phyloP scores from a whole-genome alignment of 1,140 invertebrate genomes.

The Bacillus rossius region DNA sequence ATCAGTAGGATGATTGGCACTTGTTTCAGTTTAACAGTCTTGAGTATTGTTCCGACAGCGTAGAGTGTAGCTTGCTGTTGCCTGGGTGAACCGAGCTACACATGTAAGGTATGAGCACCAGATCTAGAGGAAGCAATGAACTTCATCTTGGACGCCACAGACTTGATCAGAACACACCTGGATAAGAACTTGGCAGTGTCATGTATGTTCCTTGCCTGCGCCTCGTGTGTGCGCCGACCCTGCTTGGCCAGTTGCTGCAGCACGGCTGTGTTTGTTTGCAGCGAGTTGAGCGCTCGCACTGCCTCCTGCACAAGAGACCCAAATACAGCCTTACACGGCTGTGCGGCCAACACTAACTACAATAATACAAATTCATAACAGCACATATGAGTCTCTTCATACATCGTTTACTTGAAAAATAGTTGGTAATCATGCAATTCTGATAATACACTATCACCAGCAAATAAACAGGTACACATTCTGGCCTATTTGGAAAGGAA shows the following conservation, averaged over 20 bases:
- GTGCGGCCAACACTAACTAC: too few species aligned
- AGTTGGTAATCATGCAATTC: too few species aligned
- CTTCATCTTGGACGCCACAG: neutral
- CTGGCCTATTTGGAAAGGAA: too few species aligned
- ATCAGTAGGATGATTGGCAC: neutral
- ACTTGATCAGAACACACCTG: conserved; percentile 39
- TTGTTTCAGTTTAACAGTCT: neutral
- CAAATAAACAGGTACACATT: too few species aligned
- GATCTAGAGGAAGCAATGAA: neutral
- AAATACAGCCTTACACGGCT: too few species aligned
- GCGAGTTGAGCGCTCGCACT: conserved; percentile 54
- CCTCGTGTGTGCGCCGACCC: neutral
- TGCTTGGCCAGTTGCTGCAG: conserved; percentile 41
- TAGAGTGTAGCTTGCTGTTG: neutral
- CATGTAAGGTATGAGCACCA: neutral
- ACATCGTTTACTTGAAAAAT: too few species aligned
- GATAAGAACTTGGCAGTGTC: conserved; percentile 18
- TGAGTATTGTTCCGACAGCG: neutral
- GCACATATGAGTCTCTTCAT: too few species aligned
- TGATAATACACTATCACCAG: too few species aligned
- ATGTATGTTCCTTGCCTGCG: neutral
- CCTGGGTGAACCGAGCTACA: neutral
- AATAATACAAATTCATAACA: too few species aligned
- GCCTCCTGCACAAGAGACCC: conserved; percentile 55
- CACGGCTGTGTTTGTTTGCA: conserved; percentile 64